Conservation (phyloP, 2,888 invertebrate genomes). For the Watsonalla cultraria region DNA sequence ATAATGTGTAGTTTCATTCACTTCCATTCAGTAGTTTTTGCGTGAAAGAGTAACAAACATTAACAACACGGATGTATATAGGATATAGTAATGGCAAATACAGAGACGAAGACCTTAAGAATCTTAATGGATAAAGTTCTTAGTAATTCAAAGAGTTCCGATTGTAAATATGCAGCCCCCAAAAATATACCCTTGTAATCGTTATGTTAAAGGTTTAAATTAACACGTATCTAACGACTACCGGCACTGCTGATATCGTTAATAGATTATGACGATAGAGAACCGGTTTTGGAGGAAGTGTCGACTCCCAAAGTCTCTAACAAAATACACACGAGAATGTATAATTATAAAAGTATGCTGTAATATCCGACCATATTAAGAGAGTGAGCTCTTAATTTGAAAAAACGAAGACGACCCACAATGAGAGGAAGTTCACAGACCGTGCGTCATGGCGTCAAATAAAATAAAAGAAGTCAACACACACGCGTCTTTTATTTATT, state of each 20-base stretch:
- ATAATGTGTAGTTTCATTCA: too few species aligned
- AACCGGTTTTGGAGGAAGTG: neutral
- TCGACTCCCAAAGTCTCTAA: neutral
- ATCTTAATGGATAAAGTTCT: too few species aligned
- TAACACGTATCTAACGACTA: neutral
- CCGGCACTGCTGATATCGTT: neutral
- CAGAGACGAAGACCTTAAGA: too few species aligned
- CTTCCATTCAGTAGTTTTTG: too few species aligned
- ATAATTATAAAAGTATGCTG: neutral
- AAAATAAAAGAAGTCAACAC: constrained; percentile 34
- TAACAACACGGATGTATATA: too few species aligned
- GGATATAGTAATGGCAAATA: too few species aligned
- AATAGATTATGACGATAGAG: neutral
- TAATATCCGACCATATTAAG: constrained; percentile 25
- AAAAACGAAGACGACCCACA: constrained; percentile 53
- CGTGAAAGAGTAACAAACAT: too few species aligned
- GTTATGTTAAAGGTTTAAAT: neutral
- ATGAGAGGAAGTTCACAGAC: constrained; percentile 74
- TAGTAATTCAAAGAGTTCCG: too few species aligned
- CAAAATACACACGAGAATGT: neutral
- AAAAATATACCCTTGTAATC: neutral
- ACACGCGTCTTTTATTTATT: constrained; percentile 43
- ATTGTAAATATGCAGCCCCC: too few species aligned
- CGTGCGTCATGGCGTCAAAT: constrained; percentile 63
- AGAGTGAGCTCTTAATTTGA: constrained; percentile 17